Evolutionary conservation across 1,140 invertebrate species (phyloP), one percentile per base, ranked within the genome.

Genomic region (Ruditapes philippinarum): DNA sequence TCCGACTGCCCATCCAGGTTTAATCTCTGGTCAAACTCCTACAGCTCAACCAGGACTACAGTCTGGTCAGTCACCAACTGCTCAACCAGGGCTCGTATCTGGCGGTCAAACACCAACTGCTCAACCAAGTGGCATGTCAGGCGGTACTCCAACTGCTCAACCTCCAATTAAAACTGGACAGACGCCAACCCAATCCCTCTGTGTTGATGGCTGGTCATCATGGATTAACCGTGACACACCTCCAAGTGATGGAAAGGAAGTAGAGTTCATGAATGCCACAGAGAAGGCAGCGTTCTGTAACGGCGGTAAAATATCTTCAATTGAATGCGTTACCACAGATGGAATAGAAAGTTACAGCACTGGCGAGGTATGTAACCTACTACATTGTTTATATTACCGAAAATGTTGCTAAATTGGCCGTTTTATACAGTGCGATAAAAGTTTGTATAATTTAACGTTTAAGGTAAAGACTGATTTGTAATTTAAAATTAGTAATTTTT

Each of bases 191-290:
- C 40, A 40, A 22, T 73, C 68, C 0, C 36, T 38, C 0, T 87
- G 84, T 36, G 49, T 28, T 9, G 36, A 87, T 33, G n/a, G 36
- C 1, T 93, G 92, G 92, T 89, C 89, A 1, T 0, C 12, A 1
- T 93, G 93, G 93, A 83, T 92, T 33, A 91, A 93, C 85, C 68
- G 78, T 1, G 92, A 94, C 68, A 92, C 79, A 22, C 92, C 93
- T 28, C 49, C 78, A 17, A 83, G 70, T 31, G 90, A 90, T 31
- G 84, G 89, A 25, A 91, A 85, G 42, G 93, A 95, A 38, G 40
- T 74, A 70, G 94, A 95, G 68, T 85, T 82, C 38, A 90, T 93
- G 92, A 92, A 91, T 19, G 42, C 89, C 0, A 73, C 70, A 28
- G 90, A 94, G 57, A 90, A 92, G 33, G 68, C 42, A 22, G 62